phyloP scores from a whole-genome alignment of 1,140 invertebrate species.

The Apis dorsata region DNA sequence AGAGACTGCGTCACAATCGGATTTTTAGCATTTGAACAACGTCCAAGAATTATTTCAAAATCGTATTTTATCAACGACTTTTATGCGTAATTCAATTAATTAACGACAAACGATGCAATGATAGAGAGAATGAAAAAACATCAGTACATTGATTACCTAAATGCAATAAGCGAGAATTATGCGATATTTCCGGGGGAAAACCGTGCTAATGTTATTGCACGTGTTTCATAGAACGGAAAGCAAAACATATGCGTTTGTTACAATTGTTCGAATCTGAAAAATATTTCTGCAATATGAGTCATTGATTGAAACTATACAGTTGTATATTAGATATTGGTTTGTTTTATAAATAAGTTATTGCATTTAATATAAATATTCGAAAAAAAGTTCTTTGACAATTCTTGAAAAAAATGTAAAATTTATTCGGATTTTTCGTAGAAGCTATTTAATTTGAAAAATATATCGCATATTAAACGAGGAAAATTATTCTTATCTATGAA shows the following conservation, averaged over 20 bases:
- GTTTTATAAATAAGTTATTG: neutral
- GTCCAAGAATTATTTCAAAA: conserved; percentile 29
- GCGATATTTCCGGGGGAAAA: neutral
- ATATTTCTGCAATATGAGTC: neutral
- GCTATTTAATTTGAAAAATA: neutral
- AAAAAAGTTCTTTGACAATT: no score
- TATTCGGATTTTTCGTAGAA: neutral
- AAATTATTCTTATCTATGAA: conserved; percentile 22
- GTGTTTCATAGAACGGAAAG: conserved; percentile 4
- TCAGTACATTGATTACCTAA: neutral
- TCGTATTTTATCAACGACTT: neutral
- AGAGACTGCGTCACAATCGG: neutral
- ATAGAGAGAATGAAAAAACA: neutral
- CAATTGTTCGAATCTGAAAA: neutral
- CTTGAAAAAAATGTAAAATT: no score
- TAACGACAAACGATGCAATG: neutral
- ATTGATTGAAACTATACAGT: neutral
- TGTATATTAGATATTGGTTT: neutral
- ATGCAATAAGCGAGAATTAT: neutral
- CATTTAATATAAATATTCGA: no score
- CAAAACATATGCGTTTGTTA: neutral
- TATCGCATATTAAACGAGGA: neutral
- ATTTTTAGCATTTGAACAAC: conserved; percentile 23
- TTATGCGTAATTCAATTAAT: neutral
- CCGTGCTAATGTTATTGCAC: neutral